Base-by-base conservation (phyloP, 2,113 vertebrate genomes). In the Chaetorhynchus papuensis region DNA sequence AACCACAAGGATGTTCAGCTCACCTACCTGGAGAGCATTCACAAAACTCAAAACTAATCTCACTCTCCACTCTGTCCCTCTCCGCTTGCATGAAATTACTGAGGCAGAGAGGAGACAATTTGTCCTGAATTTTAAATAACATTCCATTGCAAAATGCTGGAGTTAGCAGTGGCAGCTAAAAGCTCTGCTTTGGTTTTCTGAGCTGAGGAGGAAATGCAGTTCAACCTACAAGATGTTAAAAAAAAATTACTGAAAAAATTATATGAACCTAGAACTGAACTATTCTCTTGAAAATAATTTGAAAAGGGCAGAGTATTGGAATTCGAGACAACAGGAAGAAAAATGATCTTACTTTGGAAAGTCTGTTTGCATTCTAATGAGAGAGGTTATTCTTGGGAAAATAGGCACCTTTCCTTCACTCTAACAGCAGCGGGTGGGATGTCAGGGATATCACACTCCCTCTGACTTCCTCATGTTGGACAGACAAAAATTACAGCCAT, bases 231-330 rank as follows among this genome's bases (percentile, higher is more conserved):
- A 95, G 93, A 96, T 49, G 68, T 90, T n/a, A 65, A 83, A 79
- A 87, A 68, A 68, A 93, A 74, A 49, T 7, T 15, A 4, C 41
- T 18, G 24, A 87, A 54, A 83, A 54, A 57, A 15, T 80, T 72
- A 74, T 66, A 63, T 26, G 96, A 92, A 83, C 28, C 64, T 60
- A 47, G 82, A 30, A 28, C 92, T 92, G 96, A 96, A 95, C 96
- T 89, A 57, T 93, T 96, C 96, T 97, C 89, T 96, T 54, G 53
- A 96, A 98, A 98, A 97, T 96, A 44, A 87, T 89, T 94, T 97
- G 96, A 96, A 98, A 98, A 98, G 98, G 98, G 97, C 97, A 98
- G 85, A 79, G 96, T 98, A 97, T 97, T 98, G 97, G 97, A 98
- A 98, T 97, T 95, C 90, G 95, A 97, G 97, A 98, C 97, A 98